Base-by-base conservation (phyloP, 2,888 invertebrate genomes). In the Argyresthia albistria region DNA sequence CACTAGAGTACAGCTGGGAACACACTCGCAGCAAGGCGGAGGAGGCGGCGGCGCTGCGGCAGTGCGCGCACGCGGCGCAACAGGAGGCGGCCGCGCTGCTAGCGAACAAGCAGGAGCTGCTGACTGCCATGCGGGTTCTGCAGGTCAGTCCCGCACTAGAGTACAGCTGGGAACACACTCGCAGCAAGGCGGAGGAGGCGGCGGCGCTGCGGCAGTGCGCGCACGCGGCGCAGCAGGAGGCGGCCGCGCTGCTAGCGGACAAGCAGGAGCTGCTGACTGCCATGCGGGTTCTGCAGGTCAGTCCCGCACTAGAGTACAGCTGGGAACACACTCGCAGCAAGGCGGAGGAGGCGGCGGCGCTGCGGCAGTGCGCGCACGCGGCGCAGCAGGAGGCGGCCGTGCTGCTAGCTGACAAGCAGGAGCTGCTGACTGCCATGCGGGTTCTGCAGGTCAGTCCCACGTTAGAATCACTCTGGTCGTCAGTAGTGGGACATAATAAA, bases 381-480 rank as follows among this genome's bases (percentile, higher is more conserved):
- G 93, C 95, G 0, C 94, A 95, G 70, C 93, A 94, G 61, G 92
- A 95, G 56, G 92, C 94, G 0, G 89, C 90, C 8, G 87, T 88
- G 51, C 75, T 95, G 57, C 67, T 95, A 25, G 91, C 92, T 36
- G 95, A 95, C 66, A 95, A 95, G 65, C 90, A 90, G 60, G 90
- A 90, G 49, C 79, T 95, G 50, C 71, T 95, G 58, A 93, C 95
- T 56, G 90, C 92, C 43, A 88, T 95, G 57, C 89, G 90, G 43
- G 81, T 89, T 25, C 73, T 95, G 58, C 93, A 93, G 83, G 93
- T 91, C 6, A 43, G 3, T 43, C 43, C 1, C 6, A 4, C 6
- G 6, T 25, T 25, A 25, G 25, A 4, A n/a, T n/a, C n/a, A n/a
- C n/a, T n/a, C n/a, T n/a, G n/a, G n/a, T n/a, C n/a, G n/a, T n/a